phyloP scores from a whole-genome alignment of 2,113 vertebrate species.

The Raja brachyura region DNA sequence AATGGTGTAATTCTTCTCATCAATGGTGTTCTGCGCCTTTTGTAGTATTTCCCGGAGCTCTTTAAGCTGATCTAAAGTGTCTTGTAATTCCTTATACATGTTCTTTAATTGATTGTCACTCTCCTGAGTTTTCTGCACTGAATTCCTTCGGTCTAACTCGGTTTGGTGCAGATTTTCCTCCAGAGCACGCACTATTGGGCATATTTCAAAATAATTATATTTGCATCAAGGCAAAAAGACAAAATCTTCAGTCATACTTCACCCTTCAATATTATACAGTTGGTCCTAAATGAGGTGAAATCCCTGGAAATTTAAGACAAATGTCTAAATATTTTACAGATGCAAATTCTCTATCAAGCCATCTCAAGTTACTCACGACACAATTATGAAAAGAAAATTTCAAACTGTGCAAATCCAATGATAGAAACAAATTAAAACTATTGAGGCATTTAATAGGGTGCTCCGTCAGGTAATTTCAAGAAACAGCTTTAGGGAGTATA shows the following conservation, averaged over 20 bases:
- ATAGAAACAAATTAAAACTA: not conserved
- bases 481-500: not conserved
- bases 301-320: not conserved
- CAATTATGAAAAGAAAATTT: not conserved
- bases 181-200: constrained; percentile 65
- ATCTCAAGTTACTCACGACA: too few relatives aligned
- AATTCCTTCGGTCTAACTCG: constrained; percentile 64
- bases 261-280: not conserved
- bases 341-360: not conserved
- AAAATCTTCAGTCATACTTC: not conserved
- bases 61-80: constrained; percentile 68
- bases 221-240: not conserved
- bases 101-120: constrained; percentile 77
- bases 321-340: not conserved
- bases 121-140: constrained; percentile 69
- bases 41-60: constrained; percentile 69
- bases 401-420: not conserved
- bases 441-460: not conserved
- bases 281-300: not conserved
- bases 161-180: constrained; percentile 76
- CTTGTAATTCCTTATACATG: constrained; percentile 70
- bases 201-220: not conserved
- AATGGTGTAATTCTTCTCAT: constrained; percentile 70
- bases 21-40: constrained; percentile 73
- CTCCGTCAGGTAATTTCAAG: not conserved